Base-by-base conservation (phyloP, 2,888 invertebrate genomes). In the Elmis aenea region DNA sequence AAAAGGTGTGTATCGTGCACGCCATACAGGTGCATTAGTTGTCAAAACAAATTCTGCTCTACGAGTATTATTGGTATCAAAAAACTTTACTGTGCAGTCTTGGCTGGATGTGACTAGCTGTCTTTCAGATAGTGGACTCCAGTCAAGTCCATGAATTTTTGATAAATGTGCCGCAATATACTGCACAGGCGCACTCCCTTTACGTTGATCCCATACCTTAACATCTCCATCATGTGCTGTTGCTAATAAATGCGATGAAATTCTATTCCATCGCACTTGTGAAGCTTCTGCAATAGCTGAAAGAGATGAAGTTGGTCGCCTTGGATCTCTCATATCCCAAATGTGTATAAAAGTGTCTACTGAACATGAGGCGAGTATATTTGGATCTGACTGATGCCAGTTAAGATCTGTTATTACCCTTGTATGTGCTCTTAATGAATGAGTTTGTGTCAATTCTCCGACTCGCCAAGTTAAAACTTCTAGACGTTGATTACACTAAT, bases 191-290 rank as follows among this genome's bases (percentile, higher is more conserved):
- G 85, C 77, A 28, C 82, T 81, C 44, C 84, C 79, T 71, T 93
- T 93, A 45, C 95, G 75, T 51, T 88, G 85, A 66, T 96, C 96
- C 95, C 95, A 96, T 48, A 96, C 81, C 65, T 94, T 85, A 2
- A 96, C 81, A 67, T 95, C 95, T 2, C 93, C 94, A 62, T 95
- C 94, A 66, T 96, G 95, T 3, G 94, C 89, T 25, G 95, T 94
- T 1, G 95, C 95, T 47, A 96, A 72, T 45, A 90, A 73, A 62
- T 93, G 76, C 1, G 83, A 75, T 1, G 86, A 85, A 29, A 90
- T 76, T 56, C 85, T 82, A 64, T 94, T 94, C 85, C 95, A 96
- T 56, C 91, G 83, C 1, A 95, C 93, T 72, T 94, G 93, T 1
- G 90, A 89, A 2, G 93, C 92, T 52, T 90, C 89, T 58, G 89